Percentiles rank a stretch among this genome's conserved stretches.
These are phyloP conservation scores for Dinoponera quadriceps DNA, from an alignment of 1,140 invertebrate species.

Conservation along the genomic window DNA sequence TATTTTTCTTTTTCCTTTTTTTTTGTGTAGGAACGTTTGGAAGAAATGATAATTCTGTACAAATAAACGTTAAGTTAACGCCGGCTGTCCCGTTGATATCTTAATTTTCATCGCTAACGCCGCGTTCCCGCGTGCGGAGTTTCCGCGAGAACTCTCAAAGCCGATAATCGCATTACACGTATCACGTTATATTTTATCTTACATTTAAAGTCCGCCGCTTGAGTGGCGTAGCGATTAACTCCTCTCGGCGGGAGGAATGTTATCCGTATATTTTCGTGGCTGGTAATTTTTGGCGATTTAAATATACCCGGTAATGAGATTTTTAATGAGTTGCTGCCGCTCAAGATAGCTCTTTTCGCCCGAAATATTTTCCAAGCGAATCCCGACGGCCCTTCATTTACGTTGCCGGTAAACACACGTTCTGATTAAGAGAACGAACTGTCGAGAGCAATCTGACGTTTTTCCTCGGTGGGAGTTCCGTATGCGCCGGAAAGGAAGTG, in stretches of 20 bases:
- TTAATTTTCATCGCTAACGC: slow-evolving; percentile 6
- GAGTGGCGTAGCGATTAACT: slow-evolving; percentile 31
- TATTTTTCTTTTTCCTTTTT: background rate
- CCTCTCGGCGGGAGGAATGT: slow-evolving; percentile 7
- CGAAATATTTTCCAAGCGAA: background rate
- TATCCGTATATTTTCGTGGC: slow-evolving; percentile 26
- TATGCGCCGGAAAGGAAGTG: background rate
- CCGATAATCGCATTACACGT: slow-evolving; percentile 19
- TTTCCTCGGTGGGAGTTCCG: slow-evolving; percentile 1
- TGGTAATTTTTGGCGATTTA: slow-evolving; percentile 52
- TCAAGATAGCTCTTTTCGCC: background rate
- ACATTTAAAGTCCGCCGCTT: slow-evolving; percentile 25
- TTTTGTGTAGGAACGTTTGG: background rate
- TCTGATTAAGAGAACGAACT: background rate
- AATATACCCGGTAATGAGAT: slow-evolving; percentile 45
- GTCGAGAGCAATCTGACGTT: background rate
- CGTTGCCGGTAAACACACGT: slow-evolving; percentile 2
- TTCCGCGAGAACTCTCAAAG: background rate
- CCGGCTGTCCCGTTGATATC: background rate
- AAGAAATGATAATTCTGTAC: background rate
- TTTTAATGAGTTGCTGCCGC: slow-evolving; percentile 38
- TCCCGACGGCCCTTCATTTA: slow-evolving; percentile 26
- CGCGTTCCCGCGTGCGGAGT: background rate
- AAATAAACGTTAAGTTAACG: slow-evolving; percentile 1
- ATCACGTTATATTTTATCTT: slow-evolving; percentile 27